phyloP scores from a whole-genome alignment of 2,113 vertebrate genomes.

The Halcyon malimbica region DNA sequence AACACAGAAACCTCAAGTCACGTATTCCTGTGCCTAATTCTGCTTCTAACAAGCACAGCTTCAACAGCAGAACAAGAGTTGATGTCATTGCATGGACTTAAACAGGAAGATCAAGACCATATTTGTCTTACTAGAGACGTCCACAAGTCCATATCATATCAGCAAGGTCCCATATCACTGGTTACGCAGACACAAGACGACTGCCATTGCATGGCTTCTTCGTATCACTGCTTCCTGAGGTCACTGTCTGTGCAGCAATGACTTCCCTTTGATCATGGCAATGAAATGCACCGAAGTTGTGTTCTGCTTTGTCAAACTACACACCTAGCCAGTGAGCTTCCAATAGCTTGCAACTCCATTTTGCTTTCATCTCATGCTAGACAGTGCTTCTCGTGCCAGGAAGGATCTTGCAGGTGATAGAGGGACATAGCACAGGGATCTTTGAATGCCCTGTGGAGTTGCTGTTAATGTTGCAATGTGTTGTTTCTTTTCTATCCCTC shows the following conservation, averaged over 20 bases:
- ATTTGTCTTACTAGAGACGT: not conserved
- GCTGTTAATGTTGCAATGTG: not conserved
- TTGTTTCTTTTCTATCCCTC: not conserved
- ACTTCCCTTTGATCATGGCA: not conserved
- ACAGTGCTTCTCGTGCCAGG: not conserved
- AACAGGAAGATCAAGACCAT: not conserved
- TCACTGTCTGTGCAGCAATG: not conserved
- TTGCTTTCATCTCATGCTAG: not conserved
- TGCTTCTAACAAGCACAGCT: not conserved
- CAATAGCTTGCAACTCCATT: not conserved
- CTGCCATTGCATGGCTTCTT: not conserved
- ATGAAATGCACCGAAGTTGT: not conserved
- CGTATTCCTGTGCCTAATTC: not conserved
- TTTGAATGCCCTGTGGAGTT: not conserved
- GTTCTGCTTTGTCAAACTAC: not conserved
- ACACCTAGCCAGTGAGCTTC: not conserved
- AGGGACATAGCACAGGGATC: not conserved
- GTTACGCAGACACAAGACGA: not conserved
- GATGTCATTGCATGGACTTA: not conserved
- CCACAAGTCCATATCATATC: too few relatives aligned
- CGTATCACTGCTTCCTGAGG: not conserved
- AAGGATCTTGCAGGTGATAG: not conserved
- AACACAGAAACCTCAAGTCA: not conserved
- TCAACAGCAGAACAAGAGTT: not conserved
- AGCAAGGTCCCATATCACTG: not conserved